A percentile compares a stretch with the other conserved stretches of the same genome.
Evolutionary conservation across 2,113 vertebrate genomes (phyloP).

Genomic region (Plecotus auritus): DNA sequence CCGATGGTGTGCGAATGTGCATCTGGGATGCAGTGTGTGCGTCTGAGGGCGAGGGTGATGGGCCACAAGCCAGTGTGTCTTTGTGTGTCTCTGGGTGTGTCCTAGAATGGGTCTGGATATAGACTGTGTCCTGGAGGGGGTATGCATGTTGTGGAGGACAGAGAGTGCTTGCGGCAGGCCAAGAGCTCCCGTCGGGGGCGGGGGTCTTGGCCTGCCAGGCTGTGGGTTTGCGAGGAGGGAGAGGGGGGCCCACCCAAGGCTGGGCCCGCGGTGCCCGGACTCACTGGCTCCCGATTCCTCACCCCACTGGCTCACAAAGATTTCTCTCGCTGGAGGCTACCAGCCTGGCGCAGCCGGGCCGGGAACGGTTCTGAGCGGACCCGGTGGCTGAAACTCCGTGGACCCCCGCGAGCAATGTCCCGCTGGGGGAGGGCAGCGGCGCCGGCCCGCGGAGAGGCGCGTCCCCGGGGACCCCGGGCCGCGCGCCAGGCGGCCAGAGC

Average conservation of each 20-base stretch:
- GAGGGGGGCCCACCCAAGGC: neutral
- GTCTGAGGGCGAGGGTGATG: constrained; percentile 61
- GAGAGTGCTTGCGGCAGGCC: neutral
- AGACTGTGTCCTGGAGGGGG: neutral
- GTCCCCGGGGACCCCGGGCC: constrained; percentile 65
- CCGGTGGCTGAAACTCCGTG: neutral
- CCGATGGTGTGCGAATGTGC: constrained; percentile 54
- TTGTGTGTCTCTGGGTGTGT: constrained; percentile 72
- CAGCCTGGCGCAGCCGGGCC: neutral
- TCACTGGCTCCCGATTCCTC: neutral
- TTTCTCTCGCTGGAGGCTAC: neutral
- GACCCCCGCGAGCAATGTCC: constrained; percentile 1
- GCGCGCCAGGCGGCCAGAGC: constrained; percentile 62
- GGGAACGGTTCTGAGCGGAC: neutral
- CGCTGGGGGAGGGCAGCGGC: constrained; percentile 37
- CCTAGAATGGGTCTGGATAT: constrained; percentile 44
- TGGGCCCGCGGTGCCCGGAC: constrained; percentile 31
- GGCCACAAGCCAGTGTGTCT: constrained; percentile 63
- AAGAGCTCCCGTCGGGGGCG: neutral
- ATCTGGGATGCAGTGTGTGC: constrained; percentile 62
- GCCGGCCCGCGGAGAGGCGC: constrained; percentile 55
- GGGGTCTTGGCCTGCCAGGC: neutral
- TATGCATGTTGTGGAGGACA: neutral
- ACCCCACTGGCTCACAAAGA: constrained; percentile 46
- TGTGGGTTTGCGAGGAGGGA: neutral